These are phyloP conservation scores for Forficula auricularia DNA, from an alignment of 1,140 invertebrate species.

Conservation along the genomic window DNA sequence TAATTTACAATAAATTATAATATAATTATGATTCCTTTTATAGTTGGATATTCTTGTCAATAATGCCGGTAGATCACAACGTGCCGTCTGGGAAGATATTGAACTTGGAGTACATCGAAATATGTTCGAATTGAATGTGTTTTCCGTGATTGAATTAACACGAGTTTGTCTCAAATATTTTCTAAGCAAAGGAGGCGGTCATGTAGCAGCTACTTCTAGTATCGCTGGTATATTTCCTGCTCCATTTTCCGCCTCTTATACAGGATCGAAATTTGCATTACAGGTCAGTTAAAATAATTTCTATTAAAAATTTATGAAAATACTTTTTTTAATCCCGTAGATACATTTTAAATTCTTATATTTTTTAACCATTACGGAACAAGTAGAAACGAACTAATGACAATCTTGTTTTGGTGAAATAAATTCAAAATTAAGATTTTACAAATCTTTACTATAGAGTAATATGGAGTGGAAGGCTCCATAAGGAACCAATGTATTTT, in stretches of 20 bases:
- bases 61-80: conserved; percentile 66
- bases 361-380: not conserved
- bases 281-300: conserved; percentile 36
- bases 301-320: not conserved
- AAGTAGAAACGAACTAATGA: conserved; percentile 2
- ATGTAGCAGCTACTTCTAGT: conserved; percentile 56
- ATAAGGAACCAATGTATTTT: too few relatives aligned
- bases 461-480: too few relatives aligned
- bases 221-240: conserved; percentile 46
- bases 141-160: conserved; percentile 51
- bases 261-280: conserved; percentile 61
- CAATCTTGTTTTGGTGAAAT: too few relatives aligned
- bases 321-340: not conserved
- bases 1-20: not conserved
- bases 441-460: too few relatives aligned
- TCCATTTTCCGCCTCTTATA: conserved; percentile 60
- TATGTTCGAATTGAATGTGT: conserved; percentile 68
- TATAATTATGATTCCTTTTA: conserved; percentile 12
- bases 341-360: not conserved
- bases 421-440: too few relatives aligned
- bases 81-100: conserved; percentile 58
- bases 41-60: conserved; percentile 62
- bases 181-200: conserved; percentile 36
- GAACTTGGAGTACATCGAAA: conserved; percentile 55
- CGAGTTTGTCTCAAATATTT: conserved; percentile 50